Evolutionary conservation across 1,140 invertebrate genomes (phyloP).

Genomic region (Drosophila athabasca): DNA sequence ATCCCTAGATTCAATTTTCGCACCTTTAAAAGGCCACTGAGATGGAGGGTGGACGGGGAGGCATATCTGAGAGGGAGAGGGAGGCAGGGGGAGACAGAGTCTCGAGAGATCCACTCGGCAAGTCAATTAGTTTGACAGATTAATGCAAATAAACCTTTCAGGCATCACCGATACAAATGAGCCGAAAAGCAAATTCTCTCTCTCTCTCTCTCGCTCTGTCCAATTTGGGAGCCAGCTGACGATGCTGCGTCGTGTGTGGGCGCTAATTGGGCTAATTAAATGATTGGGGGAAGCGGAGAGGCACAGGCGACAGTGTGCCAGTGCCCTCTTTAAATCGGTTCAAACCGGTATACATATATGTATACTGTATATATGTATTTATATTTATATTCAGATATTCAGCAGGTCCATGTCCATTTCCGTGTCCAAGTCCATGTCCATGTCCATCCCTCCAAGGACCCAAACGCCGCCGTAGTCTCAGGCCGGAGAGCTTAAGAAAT

Average conservation of each 20-base stretch:
- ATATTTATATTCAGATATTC: conserved; percentile 4
- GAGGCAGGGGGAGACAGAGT: too few relatives aligned
- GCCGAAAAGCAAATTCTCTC: conserved; percentile 26
- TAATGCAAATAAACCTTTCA: conserved; percentile 58
- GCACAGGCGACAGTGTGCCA: not conserved
- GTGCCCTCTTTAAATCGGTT: conserved; percentile 41
- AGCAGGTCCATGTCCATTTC: not conserved
- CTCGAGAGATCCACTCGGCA: conserved; percentile 10
- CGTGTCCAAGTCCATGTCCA: not conserved
- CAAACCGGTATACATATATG: conserved; percentile 11
- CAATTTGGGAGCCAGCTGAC: conserved; percentile 1
- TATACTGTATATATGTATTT: not conserved
- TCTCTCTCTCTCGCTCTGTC: not conserved
- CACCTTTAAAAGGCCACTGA: too few relatives aligned
- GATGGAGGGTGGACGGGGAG: too few relatives aligned
- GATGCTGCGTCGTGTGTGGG: conserved; percentile 38
- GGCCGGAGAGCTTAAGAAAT: conserved; percentile 10
- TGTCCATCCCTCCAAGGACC: conserved; percentile 1
- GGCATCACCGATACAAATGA: conserved; percentile 8
- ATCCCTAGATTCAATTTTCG: too few relatives aligned
- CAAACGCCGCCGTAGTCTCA: conserved; percentile 6
- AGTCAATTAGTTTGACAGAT: conserved; percentile 63
- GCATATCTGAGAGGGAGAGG: too few relatives aligned
- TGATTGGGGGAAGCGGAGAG: conserved; percentile 8
- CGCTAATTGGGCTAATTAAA: conserved; percentile 65